Conservation (phyloP, 2,888 invertebrate genomes). For the Heteromurus nitidus region DNA sequence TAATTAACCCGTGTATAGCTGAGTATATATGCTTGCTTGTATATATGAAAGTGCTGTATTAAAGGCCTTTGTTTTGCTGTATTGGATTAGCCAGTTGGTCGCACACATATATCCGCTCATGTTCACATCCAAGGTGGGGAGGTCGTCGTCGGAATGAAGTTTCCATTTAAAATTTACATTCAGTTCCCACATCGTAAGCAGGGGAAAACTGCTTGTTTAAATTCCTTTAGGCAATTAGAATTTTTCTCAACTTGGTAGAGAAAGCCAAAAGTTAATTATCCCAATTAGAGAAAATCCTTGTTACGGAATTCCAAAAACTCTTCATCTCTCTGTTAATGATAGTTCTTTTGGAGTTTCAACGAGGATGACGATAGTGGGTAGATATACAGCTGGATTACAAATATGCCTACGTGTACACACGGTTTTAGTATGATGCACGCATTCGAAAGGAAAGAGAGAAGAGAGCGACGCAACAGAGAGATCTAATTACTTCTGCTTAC, state of each 20-base stretch:
- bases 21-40: too few species aligned
- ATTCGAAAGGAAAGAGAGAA: neutral
- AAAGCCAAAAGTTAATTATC: slow-evolving; percentile 66
- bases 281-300: slow-evolving; percentile 66
- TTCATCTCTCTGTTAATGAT: slow-evolving; percentile 64
- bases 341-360: slow-evolving; percentile 60
- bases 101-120: neutral
- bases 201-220: slow-evolving; percentile 53
- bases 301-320: slow-evolving; percentile 65
- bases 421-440: slow-evolving; percentile 1
- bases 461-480: slow-evolving; percentile 6
- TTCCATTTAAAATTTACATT: neutral
- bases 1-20: too few species aligned
- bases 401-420: too few species aligned
- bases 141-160: too few species aligned
- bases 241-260: slow-evolving; percentile 54
- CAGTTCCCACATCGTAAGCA: neutral
- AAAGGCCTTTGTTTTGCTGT: too few species aligned
- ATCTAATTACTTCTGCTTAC: slow-evolving; percentile 61
- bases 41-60: too few species aligned
- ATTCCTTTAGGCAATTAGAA: slow-evolving; percentile 64
- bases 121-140: too few species aligned
- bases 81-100: too few species aligned
- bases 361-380: slow-evolving; percentile 26
- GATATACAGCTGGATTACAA: neutral